Evolutionary conservation across 2,888 invertebrate species (phyloP).

Genomic region (Allolobophora icterica): DNA sequence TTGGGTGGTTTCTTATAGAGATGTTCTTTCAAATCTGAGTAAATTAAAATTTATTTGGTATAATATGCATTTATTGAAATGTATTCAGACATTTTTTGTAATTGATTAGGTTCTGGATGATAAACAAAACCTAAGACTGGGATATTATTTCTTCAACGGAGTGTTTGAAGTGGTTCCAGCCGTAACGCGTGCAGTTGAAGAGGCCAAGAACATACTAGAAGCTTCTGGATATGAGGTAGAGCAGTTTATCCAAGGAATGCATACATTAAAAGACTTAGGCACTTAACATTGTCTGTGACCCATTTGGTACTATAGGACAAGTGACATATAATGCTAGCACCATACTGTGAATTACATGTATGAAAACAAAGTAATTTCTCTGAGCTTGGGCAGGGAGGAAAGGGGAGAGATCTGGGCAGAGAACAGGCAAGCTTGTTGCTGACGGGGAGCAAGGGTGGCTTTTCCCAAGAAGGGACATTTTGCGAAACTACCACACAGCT

Average conservation of each 20-base stretch:
- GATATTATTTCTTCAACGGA: slow-evolving; percentile 62
- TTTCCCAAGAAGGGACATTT: background rate
- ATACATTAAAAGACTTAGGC: background rate
- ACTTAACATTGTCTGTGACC: background rate
- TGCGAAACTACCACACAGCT: background rate
- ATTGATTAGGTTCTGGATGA: slow-evolving; percentile 35
- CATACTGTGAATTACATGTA: background rate
- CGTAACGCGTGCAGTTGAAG: slow-evolving; percentile 51
- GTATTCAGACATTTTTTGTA: background rate
- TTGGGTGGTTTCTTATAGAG: background rate
- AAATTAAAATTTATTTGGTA: background rate
- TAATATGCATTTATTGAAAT: background rate
- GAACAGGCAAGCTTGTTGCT: background rate
- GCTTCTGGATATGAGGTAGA: slow-evolving; percentile 55
- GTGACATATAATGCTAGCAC: background rate
- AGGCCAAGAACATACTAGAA: slow-evolving; percentile 54
- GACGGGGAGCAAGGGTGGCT: background rate
- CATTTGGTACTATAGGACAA: background rate
- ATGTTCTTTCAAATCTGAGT: background rate
- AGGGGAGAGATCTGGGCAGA: background rate
- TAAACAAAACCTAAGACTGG: slow-evolving; percentile 55
- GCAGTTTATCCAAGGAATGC: background rate
- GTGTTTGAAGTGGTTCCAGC: slow-evolving; percentile 62
- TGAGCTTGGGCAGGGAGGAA: background rate
- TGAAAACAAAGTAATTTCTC: background rate